Evolutionary conservation across 2,113 vertebrate species (phyloP).

Genomic region (Columbina picui): DNA sequence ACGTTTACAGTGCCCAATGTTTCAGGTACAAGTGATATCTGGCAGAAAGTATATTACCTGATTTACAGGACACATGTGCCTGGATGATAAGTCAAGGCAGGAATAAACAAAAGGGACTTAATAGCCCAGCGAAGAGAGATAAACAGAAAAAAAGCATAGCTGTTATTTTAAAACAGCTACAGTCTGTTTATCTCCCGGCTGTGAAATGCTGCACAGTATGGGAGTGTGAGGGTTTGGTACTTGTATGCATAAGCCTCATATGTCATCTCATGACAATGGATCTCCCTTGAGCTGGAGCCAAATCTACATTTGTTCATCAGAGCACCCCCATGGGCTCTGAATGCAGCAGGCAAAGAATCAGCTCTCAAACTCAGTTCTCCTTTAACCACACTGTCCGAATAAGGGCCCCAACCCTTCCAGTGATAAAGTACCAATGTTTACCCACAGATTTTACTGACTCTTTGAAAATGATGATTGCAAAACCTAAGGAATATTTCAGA

Average conservation of each 20-base stretch:
- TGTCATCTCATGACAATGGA: slow-evolving; percentile 49
- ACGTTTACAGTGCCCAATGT: background rate
- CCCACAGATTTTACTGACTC: background rate
- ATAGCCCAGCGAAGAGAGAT: background rate
- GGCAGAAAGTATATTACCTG: background rate
- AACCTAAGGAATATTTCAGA: background rate
- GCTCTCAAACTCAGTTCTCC: background rate
- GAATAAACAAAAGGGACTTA: background rate
- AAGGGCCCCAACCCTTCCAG: background rate
- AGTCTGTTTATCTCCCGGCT: slow-evolving; percentile 26
- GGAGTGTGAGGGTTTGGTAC: slow-evolving; percentile 13
- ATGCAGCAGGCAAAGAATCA: background rate
- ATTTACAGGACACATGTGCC: background rate
- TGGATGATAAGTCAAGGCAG: background rate
- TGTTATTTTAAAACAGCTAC: slow-evolving; percentile 30
- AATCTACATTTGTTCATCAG: background rate
- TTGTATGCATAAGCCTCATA: slow-evolving; percentile 25
- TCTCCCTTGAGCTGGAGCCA: slow-evolving; percentile 32
- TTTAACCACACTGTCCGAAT: background rate
- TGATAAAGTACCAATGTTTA: background rate
- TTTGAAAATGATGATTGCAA: background rate
- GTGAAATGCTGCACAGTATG: slow-evolving; percentile 59
- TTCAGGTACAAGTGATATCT: background rate
- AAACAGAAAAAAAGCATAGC: background rate
- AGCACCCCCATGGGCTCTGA: background rate